Conservation (phyloP, 2,113 vertebrate species). For the Monopterus albus region DNA sequence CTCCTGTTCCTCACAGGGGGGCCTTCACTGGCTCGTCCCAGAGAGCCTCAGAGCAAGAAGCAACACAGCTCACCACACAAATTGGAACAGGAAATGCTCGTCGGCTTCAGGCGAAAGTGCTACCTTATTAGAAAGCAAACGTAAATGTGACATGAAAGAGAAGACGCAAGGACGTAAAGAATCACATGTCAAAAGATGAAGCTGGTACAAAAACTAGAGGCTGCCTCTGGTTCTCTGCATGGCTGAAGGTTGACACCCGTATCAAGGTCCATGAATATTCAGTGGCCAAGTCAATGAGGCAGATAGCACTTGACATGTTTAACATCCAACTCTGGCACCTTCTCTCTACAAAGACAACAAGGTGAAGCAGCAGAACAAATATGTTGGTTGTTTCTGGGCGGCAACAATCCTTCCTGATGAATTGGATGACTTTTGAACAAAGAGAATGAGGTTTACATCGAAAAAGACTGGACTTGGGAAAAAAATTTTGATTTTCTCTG, state of each 20-base stretch:
- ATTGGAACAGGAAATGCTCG: slow-evolving; percentile 46
- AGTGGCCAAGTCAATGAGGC: slow-evolving; percentile 74
- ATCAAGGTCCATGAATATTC: slow-evolving; percentile 77
- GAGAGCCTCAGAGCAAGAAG: slow-evolving; percentile 14
- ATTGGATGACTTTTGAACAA: slow-evolving; percentile 48
- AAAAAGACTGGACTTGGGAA: slow-evolving; percentile 44
- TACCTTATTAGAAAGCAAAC: slow-evolving; percentile 20
- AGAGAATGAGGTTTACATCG: slow-evolving; percentile 40
- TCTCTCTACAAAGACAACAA: slow-evolving; percentile 64
- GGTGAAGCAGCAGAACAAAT: slow-evolving; percentile 72
- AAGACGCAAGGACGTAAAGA: not conserved
- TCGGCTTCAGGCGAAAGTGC: slow-evolving; percentile 18
- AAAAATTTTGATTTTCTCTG: slow-evolving; percentile 42
- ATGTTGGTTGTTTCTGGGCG: slow-evolving; percentile 61
- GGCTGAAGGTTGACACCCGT: slow-evolving; percentile 60
- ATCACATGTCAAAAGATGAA: slow-evolving; percentile 8
- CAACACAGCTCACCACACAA: slow-evolving; percentile 14
- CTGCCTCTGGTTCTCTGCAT: slow-evolving; percentile 39
- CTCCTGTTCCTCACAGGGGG: slow-evolving; percentile 21
- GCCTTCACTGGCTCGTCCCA: slow-evolving; percentile 29
- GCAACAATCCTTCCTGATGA: slow-evolving; percentile 52
- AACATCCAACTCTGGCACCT: slow-evolving; percentile 79
- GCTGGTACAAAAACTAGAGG: slow-evolving; percentile 37
- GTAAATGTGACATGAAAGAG: not conserved
- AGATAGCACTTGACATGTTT: slow-evolving; percentile 71